Evolutionary conservation across 1,140 invertebrate genomes (phyloP).

Genomic region (Gonioctena quinquepunctata): DNA sequence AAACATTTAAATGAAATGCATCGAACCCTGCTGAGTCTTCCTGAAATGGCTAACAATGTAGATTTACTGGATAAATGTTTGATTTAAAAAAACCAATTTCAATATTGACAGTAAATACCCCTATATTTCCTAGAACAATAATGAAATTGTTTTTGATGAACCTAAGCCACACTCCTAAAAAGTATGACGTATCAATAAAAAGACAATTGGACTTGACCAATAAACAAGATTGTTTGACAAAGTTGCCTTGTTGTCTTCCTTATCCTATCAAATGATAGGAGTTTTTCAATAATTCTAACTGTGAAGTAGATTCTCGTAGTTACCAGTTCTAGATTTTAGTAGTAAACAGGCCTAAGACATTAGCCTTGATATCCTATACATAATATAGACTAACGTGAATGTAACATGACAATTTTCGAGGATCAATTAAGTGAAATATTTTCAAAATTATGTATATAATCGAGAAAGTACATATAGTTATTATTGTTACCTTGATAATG

Average conservation of each 20-base stretch:
- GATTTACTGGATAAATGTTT: too few species aligned
- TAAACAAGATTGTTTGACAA: constrained; percentile 19
- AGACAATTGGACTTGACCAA: constrained; percentile 1
- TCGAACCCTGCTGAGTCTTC: too few species aligned
- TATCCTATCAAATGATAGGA: constrained; percentile 20
- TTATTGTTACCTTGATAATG: constrained; percentile 17
- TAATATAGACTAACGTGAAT: constrained; percentile 5
- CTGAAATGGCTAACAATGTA: too few species aligned
- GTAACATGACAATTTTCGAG: constrained; percentile 25
- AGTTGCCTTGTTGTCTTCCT: constrained; percentile 46
- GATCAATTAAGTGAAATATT: constrained; percentile 27
- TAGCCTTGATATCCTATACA: constrained; percentile 30
- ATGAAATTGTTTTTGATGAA: background rate
- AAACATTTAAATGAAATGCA: too few species aligned
- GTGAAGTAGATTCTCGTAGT: background rate
- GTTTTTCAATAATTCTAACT: constrained; percentile 24
- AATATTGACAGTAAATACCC: too few species aligned
- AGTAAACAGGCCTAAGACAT: constrained; percentile 28
- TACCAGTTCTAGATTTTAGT: constrained; percentile 26
- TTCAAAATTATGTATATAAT: constrained; percentile 32
- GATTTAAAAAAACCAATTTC: too few species aligned
- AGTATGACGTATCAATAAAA: background rate
- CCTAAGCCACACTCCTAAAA: background rate
- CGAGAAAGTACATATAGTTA: constrained; percentile 20
- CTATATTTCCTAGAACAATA: too few species aligned